phyloP scores from a whole-genome alignment of 2,888 invertebrate species.

The Apotomis betuletana region DNA sequence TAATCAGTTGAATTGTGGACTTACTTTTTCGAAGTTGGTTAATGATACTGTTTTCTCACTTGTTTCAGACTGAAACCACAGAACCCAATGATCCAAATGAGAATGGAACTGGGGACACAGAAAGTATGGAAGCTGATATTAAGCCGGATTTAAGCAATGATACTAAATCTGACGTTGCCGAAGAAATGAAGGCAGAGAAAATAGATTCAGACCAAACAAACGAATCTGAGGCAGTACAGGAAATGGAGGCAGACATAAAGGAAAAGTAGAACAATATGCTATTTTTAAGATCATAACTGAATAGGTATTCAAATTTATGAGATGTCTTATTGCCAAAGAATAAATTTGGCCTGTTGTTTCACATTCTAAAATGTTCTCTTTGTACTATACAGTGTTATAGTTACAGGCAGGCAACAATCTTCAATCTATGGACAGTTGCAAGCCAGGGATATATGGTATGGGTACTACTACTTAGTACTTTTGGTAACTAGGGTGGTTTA shows the following conservation, averaged over 20 bases:
- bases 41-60: not conserved
- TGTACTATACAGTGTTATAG: not conserved
- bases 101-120: not conserved
- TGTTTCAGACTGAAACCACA: constrained; percentile 28
- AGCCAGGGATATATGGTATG: too few species aligned
- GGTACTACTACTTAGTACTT: too few species aligned
- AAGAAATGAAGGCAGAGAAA: constrained; percentile 14
- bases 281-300: not conserved
- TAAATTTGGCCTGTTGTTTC: not conserved
- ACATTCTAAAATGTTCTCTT: not conserved
- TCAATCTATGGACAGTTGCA: too few species aligned
- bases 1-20: too few species aligned
- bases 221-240: not conserved
- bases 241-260: not conserved
- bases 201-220: not conserved
- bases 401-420: too few species aligned
- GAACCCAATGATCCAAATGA: not conserved
- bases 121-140: constrained; percentile 29
- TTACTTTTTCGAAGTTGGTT: not conserved
- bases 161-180: not conserved
- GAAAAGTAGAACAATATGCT: not conserved
- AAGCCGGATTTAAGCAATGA: not conserved
- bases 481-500: too few species aligned
- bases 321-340: not conserved
- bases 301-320: not conserved